A percentile compares a stretch with the other conserved stretches of the same genome.
Evolutionary conservation across 2,113 vertebrate genomes (phyloP).

Genomic region (Peromyscus leucopus): DNA sequence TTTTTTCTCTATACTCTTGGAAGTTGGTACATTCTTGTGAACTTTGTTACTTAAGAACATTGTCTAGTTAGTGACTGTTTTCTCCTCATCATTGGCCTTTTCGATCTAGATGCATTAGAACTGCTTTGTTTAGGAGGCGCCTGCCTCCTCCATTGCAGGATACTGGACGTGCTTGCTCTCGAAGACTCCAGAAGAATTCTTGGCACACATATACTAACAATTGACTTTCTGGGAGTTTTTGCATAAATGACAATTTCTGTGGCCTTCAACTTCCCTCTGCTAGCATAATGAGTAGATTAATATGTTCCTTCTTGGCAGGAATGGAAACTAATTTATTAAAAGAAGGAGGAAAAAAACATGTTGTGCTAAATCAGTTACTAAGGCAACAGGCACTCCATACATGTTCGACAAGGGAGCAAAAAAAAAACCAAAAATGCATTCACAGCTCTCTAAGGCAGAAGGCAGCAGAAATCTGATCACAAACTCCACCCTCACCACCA

Average conservation of each 20-base stretch:
- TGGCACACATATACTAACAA: conserved; percentile 38
- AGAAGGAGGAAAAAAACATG: conserved; percentile 53
- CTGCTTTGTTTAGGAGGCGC: not conserved
- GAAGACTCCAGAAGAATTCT: conserved; percentile 20
- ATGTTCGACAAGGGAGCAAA: conserved; percentile 38
- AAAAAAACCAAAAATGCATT: not conserved
- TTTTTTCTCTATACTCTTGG: not conserved
- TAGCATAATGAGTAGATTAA: conserved; percentile 70
- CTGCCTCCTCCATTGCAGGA: not conserved
- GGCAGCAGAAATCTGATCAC: not conserved
- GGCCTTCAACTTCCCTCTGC: conserved; percentile 58
- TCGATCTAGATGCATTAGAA: not conserved
- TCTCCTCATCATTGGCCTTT: not conserved
- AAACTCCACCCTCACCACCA: not conserved
- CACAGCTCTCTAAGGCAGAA: conserved; percentile 29
- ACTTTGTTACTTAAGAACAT: not conserved
- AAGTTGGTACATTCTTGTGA: not conserved
- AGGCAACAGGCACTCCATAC: conserved; percentile 68
- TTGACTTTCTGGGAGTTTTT: conserved; percentile 61
- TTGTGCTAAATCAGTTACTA: conserved; percentile 76
- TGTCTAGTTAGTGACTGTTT: not conserved
- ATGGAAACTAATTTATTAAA: conserved; percentile 68
- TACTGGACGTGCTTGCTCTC: not conserved
- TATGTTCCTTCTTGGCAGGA: conserved; percentile 72
- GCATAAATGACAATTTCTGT: conserved; percentile 43